These are phyloP conservation scores for Discoglossus pictus DNA, from an alignment of 2,797 vertebrate genomes.

Conservation along the genomic window DNA sequence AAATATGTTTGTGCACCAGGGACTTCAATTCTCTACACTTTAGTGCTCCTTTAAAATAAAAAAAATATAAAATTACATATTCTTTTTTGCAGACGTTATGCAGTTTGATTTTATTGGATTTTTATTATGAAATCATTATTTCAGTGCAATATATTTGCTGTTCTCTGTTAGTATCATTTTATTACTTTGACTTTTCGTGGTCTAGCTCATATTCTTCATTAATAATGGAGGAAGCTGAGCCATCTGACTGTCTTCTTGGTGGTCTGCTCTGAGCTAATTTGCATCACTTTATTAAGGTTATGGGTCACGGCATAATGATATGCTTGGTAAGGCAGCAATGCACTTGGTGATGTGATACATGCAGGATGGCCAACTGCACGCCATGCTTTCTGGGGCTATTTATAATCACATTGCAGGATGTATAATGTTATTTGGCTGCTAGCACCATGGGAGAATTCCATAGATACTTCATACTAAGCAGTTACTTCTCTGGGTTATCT, in stretches of 20 bases:
- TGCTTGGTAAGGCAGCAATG: conserved; percentile 17
- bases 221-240: background rate
- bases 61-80: too few relatives aligned
- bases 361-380: background rate
- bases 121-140: too few relatives aligned
- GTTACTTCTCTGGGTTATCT: too few relatives aligned
- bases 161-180: too few relatives aligned
- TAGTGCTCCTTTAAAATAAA: too few relatives aligned
- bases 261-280: conserved; percentile 1
- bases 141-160: too few relatives aligned
- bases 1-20: too few relatives aligned
- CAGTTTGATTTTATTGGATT: too few relatives aligned
- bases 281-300: conserved; percentile 10
- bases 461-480: background rate
- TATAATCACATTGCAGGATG: conserved; percentile 7
- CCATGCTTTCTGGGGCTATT: conserved; percentile 18
- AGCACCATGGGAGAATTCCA: conserved; percentile 2
- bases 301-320: conserved; percentile 26
- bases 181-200: too few relatives aligned
- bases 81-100: too few relatives aligned
- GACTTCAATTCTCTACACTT: too few relatives aligned
- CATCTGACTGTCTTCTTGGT: conserved; percentile 6
- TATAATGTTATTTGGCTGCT: conserved; percentile 32
- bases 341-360: conserved; percentile 4
- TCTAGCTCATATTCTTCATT: background rate